Percentiles rank a stretch among this genome's conserved stretches.
Evolutionary conservation across 2,888 invertebrate genomes (phyloP).

Genomic region (Machimus rusticus): DNA sequence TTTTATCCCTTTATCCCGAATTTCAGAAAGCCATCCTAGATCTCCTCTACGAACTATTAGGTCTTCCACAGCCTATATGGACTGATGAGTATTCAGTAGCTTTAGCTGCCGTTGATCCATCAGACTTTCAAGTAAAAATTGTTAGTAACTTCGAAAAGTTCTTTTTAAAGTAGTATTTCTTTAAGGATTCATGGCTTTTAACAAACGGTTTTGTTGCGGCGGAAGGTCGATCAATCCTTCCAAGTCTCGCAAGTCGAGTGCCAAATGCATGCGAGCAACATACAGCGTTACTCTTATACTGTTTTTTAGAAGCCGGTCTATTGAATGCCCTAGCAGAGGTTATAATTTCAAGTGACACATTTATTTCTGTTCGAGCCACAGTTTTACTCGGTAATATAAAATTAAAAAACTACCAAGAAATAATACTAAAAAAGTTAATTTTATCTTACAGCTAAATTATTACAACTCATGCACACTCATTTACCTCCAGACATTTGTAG

Average conservation of each 20-base stretch:
- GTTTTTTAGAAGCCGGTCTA: slow-evolving; percentile 86
- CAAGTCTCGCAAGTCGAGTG: slow-evolving; percentile 83
- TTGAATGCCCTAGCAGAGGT: slow-evolving; percentile 91
- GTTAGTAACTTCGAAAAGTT: background rate
- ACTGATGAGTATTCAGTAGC: slow-evolving; percentile 91
- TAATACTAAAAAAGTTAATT: background rate
- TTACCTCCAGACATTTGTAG: slow-evolving; percentile 88
- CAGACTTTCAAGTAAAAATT: slow-evolving; percentile 69
- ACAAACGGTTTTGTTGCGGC: slow-evolving; percentile 95
- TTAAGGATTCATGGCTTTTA: slow-evolving; percentile 82
- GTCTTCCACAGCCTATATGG: slow-evolving; percentile 89
- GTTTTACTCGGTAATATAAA: slow-evolving; percentile 74
- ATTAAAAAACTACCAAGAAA: background rate
- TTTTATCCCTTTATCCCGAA: background rate
- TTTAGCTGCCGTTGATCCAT: slow-evolving; percentile 86
- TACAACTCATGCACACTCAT: slow-evolving; percentile 85
- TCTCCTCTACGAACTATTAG: slow-evolving; percentile 87
- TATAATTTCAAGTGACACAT: slow-evolving; percentile 86
- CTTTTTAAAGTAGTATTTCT: background rate
- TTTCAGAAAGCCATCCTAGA: slow-evolving; percentile 89
- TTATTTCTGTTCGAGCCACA: slow-evolving; percentile 90
- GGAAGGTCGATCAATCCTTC: slow-evolving; percentile 86
- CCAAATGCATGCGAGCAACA: slow-evolving; percentile 93
- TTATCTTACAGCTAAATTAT: slow-evolving; percentile 71
- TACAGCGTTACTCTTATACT: slow-evolving; percentile 84